Conservation (phyloP, 2,888 invertebrate species). For the Listrodromus nycthemerus region DNA sequence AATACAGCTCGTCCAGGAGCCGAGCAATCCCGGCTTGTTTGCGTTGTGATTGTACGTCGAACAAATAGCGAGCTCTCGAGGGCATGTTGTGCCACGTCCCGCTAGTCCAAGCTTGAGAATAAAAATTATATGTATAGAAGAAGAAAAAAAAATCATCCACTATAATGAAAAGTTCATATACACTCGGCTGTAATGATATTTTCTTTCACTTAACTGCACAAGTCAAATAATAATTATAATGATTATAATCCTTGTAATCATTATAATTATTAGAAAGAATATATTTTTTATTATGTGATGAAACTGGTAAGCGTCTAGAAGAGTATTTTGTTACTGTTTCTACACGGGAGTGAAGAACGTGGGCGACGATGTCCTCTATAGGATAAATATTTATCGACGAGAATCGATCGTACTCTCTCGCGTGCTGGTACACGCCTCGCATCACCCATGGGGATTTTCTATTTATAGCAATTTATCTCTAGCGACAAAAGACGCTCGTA, state of each 20-base stretch:
- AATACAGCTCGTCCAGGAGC: neutral
- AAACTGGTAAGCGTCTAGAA: neutral
- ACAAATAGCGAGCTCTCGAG: neutral
- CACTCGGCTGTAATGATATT: neutral
- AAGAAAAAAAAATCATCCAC: neutral
- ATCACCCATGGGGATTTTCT: conserved; percentile 47
- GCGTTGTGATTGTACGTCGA: conserved; percentile 5
- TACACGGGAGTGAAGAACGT: conserved; percentile 21
- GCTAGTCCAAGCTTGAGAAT: neutral
- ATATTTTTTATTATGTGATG: conserved; percentile 1
- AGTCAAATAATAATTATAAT: neutral
- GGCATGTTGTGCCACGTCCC: neutral
- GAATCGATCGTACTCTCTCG: conserved; percentile 51
- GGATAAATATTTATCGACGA: conserved; percentile 52
- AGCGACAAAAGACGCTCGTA: conserved; percentile 47
- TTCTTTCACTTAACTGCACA: neutral
- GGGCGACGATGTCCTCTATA: conserved; percentile 24
- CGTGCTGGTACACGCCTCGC: conserved; percentile 38
- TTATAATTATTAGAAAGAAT: neutral
- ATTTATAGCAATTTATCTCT: conserved; percentile 53
- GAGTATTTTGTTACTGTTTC: conserved; percentile 4
- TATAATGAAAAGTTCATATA: neutral
- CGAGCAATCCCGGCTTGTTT: neutral
- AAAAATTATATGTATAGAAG: neutral
- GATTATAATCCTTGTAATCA: too few relatives aligned